Evolutionary conservation across 2,113 vertebrate species (phyloP).

Genomic region (Saguinus midas): DNA sequence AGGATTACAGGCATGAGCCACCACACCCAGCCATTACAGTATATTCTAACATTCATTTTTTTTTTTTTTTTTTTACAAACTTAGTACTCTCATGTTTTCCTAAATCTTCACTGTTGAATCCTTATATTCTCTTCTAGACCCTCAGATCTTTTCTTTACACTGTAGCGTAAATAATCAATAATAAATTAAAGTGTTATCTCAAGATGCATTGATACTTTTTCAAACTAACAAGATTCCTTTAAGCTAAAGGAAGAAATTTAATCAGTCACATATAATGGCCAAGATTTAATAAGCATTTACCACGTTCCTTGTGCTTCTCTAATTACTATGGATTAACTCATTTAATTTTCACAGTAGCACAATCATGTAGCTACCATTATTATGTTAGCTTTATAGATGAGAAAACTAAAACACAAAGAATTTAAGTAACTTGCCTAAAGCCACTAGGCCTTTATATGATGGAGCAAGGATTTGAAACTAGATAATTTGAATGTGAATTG

Average conservation of each 20-base stretch:
- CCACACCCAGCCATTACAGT: neutral
- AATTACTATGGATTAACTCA: neutral
- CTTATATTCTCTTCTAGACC: neutral
- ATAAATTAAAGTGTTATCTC: neutral
- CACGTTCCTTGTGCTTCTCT: neutral
- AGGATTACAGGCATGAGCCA: neutral
- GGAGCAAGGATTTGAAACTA: neutral
- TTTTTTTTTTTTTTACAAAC: neutral
- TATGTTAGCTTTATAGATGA: neutral
- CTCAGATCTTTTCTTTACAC: neutral
- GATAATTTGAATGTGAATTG: neutral
- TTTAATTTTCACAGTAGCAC: slow-evolving; percentile 4
- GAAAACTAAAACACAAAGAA: slow-evolving; percentile 4
- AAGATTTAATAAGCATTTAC: slow-evolving; percentile 14
- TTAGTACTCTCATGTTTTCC: neutral
- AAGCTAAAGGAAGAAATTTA: slow-evolving; percentile 17
- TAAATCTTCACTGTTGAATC: neutral
- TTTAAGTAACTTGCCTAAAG: neutral
- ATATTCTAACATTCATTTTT: neutral
- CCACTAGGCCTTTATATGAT: neutral
- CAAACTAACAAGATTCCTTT: neutral
- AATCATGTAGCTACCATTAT: neutral
- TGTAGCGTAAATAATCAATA: neutral
- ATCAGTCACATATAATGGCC: neutral
- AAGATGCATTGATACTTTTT: neutral